phyloP scores from a whole-genome alignment of 2,888 invertebrate species.

The Anarsia innoxiella region DNA sequence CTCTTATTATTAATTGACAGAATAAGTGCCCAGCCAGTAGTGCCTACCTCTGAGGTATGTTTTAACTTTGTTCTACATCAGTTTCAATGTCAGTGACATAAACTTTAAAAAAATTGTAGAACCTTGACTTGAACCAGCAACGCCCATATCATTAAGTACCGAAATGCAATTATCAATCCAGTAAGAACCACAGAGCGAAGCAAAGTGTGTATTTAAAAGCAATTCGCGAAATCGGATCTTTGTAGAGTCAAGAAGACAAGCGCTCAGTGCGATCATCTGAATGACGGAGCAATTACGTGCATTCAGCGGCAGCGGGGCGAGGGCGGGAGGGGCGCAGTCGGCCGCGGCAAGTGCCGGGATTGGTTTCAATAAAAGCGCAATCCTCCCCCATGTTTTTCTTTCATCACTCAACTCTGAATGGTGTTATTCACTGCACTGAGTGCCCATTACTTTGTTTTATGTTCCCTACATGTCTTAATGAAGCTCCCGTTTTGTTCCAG shows the following conservation, averaged over 20 bases:
- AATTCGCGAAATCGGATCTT: too few species aligned
- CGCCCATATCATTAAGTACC: too few species aligned
- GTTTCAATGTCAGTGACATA: too few species aligned
- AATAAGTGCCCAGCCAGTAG: too few species aligned
- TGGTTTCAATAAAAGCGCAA: constrained; percentile 73
- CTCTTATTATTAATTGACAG: too few species aligned
- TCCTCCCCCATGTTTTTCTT: constrained; percentile 71
- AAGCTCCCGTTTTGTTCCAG: constrained; percentile 39
- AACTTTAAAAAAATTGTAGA: too few species aligned
- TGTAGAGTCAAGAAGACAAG: constrained; percentile 3
- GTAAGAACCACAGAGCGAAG: too few species aligned
- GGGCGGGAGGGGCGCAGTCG: constrained; percentile 44
- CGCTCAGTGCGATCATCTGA: constrained; percentile 26
- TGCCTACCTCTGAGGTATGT: too few species aligned
- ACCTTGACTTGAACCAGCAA: too few species aligned
- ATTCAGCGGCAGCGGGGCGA: constrained; percentile 56
- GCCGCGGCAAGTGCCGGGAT: constrained; percentile 69
- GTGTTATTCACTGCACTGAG: constrained; percentile 49
- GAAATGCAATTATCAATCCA: too few species aligned
- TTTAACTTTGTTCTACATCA: too few species aligned
- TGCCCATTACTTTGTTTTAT: constrained; percentile 23
- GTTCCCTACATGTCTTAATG: constrained; percentile 20
- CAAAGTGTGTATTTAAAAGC: too few species aligned
- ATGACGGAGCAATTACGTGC: constrained; percentile 72
- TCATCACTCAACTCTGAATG: constrained; percentile 65